Percentiles rank a stretch among this genome's conserved stretches.
These are phyloP conservation scores for Drosophila ercepeae DNA, from an alignment of 1,140 invertebrate species.

Conservation along the genomic window DNA sequence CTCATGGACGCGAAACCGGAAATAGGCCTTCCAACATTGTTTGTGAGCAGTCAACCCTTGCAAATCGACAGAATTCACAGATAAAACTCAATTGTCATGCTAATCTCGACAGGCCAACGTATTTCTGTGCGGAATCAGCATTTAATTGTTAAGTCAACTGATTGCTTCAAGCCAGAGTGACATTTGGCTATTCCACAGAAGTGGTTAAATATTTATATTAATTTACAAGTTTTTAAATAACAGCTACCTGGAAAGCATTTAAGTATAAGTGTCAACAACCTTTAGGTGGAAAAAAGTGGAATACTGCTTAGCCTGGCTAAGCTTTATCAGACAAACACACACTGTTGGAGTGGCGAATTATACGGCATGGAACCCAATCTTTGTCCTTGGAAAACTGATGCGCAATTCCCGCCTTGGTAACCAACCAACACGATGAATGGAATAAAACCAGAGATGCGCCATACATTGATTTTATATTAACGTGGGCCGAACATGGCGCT, in stretches of 20 bases:
- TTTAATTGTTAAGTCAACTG: slow-evolving; percentile 30
- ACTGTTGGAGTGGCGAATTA: background rate
- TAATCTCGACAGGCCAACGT: slow-evolving; percentile 11
- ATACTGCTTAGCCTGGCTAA: background rate
- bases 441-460: background rate
- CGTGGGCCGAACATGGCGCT: background rate
- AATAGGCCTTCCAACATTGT: slow-evolving; percentile 31
- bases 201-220: too few relatives aligned
- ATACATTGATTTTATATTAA: background rate
- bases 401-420: background rate
- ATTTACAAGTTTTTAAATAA: background rate
- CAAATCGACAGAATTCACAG: slow-evolving; percentile 4
- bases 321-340: background rate
- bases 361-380: too few relatives aligned
- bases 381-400: background rate
- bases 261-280: background rate
- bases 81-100: slow-evolving; percentile 26
- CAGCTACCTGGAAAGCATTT: background rate
- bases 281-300: background rate
- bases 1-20: slow-evolving; percentile 22
- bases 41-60: slow-evolving; percentile 20
- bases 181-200: too few relatives aligned
- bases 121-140: slow-evolving; percentile 21
- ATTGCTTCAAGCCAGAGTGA: background rate
- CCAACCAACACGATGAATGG: background rate